Base-by-base conservation (phyloP, 2,888 invertebrate species). In the Cerastis rubricosa region DNA sequence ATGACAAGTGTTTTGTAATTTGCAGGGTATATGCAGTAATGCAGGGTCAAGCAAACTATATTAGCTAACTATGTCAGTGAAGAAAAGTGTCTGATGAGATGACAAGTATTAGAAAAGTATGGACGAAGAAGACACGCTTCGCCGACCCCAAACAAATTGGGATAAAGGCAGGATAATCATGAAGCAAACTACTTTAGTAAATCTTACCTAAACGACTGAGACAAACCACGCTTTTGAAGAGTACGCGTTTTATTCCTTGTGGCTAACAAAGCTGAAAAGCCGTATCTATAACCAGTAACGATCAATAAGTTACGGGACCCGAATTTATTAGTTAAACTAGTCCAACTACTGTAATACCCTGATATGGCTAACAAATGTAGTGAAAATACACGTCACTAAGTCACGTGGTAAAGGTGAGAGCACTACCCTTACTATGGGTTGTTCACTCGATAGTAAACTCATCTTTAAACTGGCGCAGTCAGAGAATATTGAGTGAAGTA, bases 381-480 rank as follows among this genome's bases (percentile, higher is more conserved):
- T 81, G 80, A 83, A 88, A 88, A 89, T 90, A 91, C 85, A 90
- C 89, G 86, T 87, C 89, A 88, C 89, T 76, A 71, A 81, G 88
- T 86, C 89, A 89, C 83, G 88, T 89, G 87, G 82, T 85, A 88
- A 88, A 92, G 93, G 92, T 92, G 92, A 93, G 93, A 91, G 90
- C 86, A 88, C 88, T 81, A 78, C 79, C 83, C 77, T 72, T 88
- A 89, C 88, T 45, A 86, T 47, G 67, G 72, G 64, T 59, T 19
- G 3, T 4, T 1, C 11, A 70, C 71, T 85, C 81, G 83, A 77
- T 68, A 12, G 11, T 2, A 70, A 17, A 71, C 11, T n/a, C 8
- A 4, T 49, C 5, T 35, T 3, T 2, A 25, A 22, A 19, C 51
- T 35, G 19, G n/a, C 6, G 11, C 65, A 17, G 25, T 49, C 43